phyloP scores from a whole-genome alignment of 2,888 invertebrate genomes.

The Leucozona laternaria region DNA sequence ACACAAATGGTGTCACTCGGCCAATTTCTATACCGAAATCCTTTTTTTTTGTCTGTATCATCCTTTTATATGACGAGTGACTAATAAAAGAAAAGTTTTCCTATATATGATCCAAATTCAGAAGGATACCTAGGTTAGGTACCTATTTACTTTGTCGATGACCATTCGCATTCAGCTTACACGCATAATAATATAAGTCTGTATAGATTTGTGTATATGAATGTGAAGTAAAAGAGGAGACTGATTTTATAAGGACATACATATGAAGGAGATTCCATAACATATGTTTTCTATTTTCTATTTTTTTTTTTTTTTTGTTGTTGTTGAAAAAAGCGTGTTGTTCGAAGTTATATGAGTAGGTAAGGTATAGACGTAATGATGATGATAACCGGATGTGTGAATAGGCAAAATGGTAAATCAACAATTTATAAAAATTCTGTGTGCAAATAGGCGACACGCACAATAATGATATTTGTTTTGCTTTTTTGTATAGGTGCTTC shows the following conservation, averaged over 20 bases:
- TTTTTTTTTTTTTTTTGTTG: background rate
- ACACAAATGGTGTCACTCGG: slow-evolving; percentile 28
- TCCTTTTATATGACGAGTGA: background rate
- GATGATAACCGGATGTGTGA: slow-evolving; percentile 55
- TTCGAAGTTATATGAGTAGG: slow-evolving; percentile 30
- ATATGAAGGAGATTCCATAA: background rate
- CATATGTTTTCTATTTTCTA: slow-evolving; percentile 26
- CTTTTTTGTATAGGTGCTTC: slow-evolving; percentile 9
- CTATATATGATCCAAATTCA: slow-evolving; percentile 14
- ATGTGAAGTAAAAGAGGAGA: background rate
- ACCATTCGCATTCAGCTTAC: slow-evolving; percentile 32
- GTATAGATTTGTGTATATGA: background rate
- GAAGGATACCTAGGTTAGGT: background rate
- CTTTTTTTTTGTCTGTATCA: slow-evolving; percentile 10
- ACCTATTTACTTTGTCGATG: slow-evolving; percentile 12
- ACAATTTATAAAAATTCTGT: slow-evolving; percentile 68
- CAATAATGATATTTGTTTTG: slow-evolving; percentile 34
- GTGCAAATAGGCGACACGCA: slow-evolving; percentile 50
- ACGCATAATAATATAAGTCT: slow-evolving; percentile 17
- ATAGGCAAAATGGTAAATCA: slow-evolving; percentile 64
- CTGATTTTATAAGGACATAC: slow-evolving; percentile 25
- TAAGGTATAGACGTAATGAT: slow-evolving; percentile 1
- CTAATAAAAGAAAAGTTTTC: slow-evolving; percentile 26
- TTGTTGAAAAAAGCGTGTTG: slow-evolving; percentile 33
- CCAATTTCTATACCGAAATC: slow-evolving; percentile 3